Conservation (phyloP, 2,797 vertebrate species). For the Valencia hispanica region DNA sequence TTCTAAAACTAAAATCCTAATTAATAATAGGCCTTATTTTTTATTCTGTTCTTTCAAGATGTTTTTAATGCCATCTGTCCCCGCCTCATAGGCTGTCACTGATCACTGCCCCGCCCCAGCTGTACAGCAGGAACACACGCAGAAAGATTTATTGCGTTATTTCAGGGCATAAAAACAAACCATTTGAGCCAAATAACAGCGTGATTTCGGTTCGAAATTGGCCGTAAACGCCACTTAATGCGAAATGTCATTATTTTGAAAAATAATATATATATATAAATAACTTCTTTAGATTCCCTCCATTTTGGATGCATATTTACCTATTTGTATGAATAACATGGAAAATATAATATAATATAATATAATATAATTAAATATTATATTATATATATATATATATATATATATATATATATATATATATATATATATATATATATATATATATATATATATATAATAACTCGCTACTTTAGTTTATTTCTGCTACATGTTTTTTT, state of each 20-base stretch:
- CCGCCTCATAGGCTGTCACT: conserved; percentile 60
- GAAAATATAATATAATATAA: background rate
- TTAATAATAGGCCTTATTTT: conserved; percentile 9
- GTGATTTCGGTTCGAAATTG: background rate
- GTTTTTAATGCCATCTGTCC: conserved; percentile 49
- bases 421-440: background rate
- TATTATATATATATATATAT: background rate
- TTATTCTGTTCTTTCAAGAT: conserved; percentile 33
- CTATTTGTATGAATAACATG: background rate
- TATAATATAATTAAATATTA: background rate
- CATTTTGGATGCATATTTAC: background rate
- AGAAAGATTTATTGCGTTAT: background rate
- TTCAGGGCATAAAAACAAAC: conserved; percentile 9
- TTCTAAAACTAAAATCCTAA: conserved; percentile 17
- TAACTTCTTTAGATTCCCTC: background rate
- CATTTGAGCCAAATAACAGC: conserved; percentile 15
- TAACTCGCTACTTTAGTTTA: background rate
- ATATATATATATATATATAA: background rate
- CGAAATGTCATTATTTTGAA: background rate
- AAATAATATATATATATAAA: background rate
- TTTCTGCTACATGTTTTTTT: background rate
- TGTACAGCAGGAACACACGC: conserved; percentile 16
- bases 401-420: background rate
- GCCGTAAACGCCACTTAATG: background rate
- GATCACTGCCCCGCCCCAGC: conserved; percentile 66